A percentile compares a stretch with the other conserved stretches of the same genome.
Conservation (phyloP, 1,140 invertebrate species). For the Zaprionus camerounensis region DNA sequence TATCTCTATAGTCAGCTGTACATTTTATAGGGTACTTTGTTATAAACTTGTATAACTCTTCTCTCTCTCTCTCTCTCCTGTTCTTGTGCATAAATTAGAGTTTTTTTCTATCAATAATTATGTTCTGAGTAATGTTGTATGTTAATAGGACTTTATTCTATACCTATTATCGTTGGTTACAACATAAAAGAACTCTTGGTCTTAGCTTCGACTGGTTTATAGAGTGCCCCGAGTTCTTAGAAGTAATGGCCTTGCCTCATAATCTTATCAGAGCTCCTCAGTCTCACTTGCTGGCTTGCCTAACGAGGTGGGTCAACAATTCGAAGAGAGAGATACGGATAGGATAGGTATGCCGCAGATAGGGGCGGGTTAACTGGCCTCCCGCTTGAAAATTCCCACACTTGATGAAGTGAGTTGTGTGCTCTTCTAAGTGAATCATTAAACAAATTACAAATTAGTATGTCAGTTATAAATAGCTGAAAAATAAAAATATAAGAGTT, state of each 20-base stretch:
- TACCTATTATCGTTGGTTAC: background rate
- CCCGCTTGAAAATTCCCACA: constrained; percentile 41
- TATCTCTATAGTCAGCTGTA: background rate
- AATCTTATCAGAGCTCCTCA: constrained; percentile 36
- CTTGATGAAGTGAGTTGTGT: constrained; percentile 27
- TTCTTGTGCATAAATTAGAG: background rate
- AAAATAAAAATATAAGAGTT: constrained; percentile 23
- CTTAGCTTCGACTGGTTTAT: background rate
- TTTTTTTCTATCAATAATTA: background rate
- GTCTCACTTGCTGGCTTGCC: constrained; percentile 11
- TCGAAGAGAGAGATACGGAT: constrained; percentile 16
- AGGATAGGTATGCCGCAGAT: background rate
- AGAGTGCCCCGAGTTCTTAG: constrained; percentile 10
- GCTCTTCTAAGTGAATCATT: constrained; percentile 49
- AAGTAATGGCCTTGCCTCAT: constrained; percentile 33
- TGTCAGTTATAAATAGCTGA: constrained; percentile 49
- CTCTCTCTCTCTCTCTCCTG: background rate
- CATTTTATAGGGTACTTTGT: constrained; percentile 10
- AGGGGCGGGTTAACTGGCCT: constrained; percentile 3
- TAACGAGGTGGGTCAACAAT: constrained; percentile 51
- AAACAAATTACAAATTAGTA: constrained; percentile 59
- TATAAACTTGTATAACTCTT: constrained; percentile 2
- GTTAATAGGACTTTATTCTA: background rate
- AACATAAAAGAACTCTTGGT: background rate
- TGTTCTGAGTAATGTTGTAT: background rate